Evolutionary conservation across 2,113 vertebrate species (phyloP).

Genomic region (Lepus europaeus): DNA sequence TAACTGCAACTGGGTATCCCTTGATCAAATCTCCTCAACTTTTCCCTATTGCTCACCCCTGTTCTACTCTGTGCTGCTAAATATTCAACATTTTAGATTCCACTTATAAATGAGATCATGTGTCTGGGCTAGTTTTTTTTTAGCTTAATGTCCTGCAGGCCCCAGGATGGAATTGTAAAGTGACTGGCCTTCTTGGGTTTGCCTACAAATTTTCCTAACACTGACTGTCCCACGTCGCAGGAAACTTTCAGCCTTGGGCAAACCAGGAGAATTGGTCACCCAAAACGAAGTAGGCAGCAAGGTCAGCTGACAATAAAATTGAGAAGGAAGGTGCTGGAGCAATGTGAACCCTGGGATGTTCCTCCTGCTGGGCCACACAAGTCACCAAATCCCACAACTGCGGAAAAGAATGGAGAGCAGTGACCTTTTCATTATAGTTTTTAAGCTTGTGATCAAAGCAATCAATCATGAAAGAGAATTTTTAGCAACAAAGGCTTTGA

Average conservation of each 20-base stretch:
- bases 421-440: neutral
- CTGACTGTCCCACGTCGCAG: neutral
- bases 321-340: neutral
- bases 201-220: neutral
- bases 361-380: rapidly evolving
- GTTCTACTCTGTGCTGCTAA: neutral
- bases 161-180: neutral
- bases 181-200: neutral
- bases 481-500: neutral
- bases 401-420: neutral
- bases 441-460: neutral
- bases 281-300: neutral
- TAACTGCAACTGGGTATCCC: neutral
- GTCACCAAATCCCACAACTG: neutral
- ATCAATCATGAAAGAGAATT: neutral
- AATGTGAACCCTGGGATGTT: neutral
- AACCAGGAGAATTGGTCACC: neutral
- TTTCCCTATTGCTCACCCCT: neutral
- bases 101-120: neutral
- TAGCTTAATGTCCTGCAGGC: neutral
- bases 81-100: neutral
- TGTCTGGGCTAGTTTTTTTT: neutral
- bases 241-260: neutral
- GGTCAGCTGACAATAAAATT: neutral
- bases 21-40: too few relatives aligned